phyloP scores from a whole-genome alignment of 2,113 vertebrate species.

The Triplophysa rosa region DNA sequence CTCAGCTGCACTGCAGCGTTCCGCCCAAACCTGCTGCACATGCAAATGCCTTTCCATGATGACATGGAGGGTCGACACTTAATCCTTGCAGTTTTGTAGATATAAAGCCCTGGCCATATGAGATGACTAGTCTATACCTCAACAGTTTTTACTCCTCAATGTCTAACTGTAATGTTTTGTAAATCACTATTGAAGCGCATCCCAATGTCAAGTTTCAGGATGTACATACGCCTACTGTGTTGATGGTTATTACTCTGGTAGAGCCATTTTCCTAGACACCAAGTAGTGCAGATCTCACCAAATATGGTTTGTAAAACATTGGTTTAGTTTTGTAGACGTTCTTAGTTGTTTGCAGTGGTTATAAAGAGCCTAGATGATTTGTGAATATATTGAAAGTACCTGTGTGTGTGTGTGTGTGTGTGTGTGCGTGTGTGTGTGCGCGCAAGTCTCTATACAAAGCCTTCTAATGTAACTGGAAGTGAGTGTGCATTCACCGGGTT shows the following conservation, averaged over 20 bases:
- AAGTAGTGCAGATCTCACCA: background rate
- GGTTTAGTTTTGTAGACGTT: constrained; percentile 15
- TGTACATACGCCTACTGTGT: constrained; percentile 13
- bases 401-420: constrained; percentile 3
- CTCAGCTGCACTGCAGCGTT: background rate
- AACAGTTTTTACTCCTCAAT: constrained; percentile 59
- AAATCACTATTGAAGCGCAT: background rate
- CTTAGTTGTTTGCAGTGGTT: constrained; percentile 20
- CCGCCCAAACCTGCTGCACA: constrained; percentile 49
- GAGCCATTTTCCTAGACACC: background rate
- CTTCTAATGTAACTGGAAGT: constrained; percentile 48
- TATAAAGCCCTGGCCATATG: constrained; percentile 42
- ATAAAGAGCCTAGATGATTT: constrained; percentile 19
- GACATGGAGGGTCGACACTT: background rate
- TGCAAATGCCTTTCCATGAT: constrained; percentile 28
- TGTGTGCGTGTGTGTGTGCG: constrained; percentile 5
- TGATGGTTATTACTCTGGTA: background rate
- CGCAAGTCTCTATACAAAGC: background rate
- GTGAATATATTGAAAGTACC: constrained; percentile 2
- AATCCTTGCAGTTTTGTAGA: constrained; percentile 18
- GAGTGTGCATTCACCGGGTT: constrained; percentile 6
- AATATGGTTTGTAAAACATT: constrained; percentile 2
- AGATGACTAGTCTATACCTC: constrained; percentile 64
- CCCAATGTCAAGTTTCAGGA: background rate
- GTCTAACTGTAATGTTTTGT: background rate